These are phyloP conservation scores for Saxicola maurus DNA, from an alignment of 2,797 vertebrate species.

Conservation along the genomic window DNA sequence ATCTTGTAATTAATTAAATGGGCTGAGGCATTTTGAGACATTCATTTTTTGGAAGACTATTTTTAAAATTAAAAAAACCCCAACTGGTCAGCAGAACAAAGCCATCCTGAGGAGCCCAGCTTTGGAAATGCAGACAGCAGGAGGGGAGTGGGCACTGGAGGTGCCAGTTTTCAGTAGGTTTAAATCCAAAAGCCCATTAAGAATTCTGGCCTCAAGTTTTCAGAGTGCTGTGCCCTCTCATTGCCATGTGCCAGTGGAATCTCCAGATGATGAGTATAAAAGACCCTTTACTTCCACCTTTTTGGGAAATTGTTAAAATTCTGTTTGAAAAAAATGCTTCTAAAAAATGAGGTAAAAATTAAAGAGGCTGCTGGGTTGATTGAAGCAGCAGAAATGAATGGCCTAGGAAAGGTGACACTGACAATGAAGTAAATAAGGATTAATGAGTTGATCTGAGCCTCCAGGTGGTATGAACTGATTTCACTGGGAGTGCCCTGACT, in stretches of 20 bases:
- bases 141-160: not conserved
- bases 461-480: not conserved
- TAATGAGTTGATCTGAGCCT: not conserved
- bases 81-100: not conserved
- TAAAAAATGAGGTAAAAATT: not conserved
- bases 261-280: not conserved
- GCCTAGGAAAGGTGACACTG: not conserved
- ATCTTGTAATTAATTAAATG: conserved; percentile 37
- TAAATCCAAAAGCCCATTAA: not conserved
- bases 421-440: not conserved
- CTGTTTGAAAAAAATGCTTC: not conserved
- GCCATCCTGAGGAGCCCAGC: not conserved
- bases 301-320: not conserved
- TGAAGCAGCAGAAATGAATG: not conserved
- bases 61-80: not conserved
- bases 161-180: not conserved
- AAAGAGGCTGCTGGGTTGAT: not conserved
- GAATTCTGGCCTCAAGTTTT: not conserved
- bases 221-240: not conserved
- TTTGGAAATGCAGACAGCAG: not conserved
- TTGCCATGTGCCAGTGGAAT: not conserved
- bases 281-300: not conserved
- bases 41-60: not conserved
- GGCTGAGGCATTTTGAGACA: conserved; percentile 43
- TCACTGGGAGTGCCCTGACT: not conserved